Conservation (phyloP, 2,888 invertebrate genomes). For the Notodonta dromedarius region DNA sequence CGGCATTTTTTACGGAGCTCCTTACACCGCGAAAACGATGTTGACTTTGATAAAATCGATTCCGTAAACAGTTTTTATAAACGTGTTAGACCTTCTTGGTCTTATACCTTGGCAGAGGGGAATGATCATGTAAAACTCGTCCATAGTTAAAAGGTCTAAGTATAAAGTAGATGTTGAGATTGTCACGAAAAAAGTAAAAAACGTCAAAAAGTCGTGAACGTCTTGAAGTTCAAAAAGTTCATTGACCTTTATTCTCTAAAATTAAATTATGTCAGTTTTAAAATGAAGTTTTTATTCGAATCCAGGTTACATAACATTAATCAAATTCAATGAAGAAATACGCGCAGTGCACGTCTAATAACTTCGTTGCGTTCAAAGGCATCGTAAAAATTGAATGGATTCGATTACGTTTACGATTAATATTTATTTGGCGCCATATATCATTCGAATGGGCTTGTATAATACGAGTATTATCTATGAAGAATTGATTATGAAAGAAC, state of each 20-base stretch:
- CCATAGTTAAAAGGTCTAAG: too few relatives aligned
- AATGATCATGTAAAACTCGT: too few relatives aligned
- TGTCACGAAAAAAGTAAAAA: too few relatives aligned
- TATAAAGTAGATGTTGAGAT: too few relatives aligned
- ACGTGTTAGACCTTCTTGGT: too few relatives aligned
- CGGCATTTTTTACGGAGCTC: too few relatives aligned
- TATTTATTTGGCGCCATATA: conserved; percentile 52
- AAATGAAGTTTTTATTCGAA: background rate
- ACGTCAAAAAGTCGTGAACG: too few relatives aligned
- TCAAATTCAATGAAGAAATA: conserved; percentile 7
- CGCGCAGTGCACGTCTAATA: conserved; percentile 3
- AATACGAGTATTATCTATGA: conserved; percentile 38
- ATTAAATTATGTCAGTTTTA: background rate
- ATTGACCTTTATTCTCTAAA: background rate
- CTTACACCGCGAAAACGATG: too few relatives aligned
- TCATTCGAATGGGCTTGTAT: conserved; percentile 52
- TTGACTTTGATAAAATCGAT: too few relatives aligned
- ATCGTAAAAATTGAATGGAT: conserved; percentile 31
- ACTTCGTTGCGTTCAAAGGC: conserved; percentile 10
- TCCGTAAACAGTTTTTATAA: too few relatives aligned
- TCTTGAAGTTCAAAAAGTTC: background rate
- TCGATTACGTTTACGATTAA: conserved; percentile 29
- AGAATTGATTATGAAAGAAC: conserved; percentile 10
- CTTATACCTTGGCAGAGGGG: too few relatives aligned
- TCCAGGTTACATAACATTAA: conserved; percentile 11